phyloP scores from a whole-genome alignment of 2,888 invertebrate genomes.

The Neria commutata region DNA sequence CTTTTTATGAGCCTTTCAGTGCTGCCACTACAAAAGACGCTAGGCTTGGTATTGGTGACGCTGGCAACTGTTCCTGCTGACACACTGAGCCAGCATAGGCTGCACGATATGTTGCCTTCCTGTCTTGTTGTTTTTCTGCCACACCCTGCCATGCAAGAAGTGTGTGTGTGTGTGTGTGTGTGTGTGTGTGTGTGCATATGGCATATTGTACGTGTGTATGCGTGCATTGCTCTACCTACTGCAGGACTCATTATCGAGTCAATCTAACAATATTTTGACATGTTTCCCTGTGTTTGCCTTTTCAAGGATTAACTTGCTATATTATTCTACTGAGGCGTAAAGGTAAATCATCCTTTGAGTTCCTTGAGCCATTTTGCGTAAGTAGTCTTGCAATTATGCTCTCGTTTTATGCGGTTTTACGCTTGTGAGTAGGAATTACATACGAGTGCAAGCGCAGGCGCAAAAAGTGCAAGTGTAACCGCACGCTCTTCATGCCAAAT shows the following conservation, averaged over 20 bases:
- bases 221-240: not conserved
- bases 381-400: conserved; percentile 42
- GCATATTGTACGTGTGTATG: too few relatives aligned
- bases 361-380: conserved; percentile 32
- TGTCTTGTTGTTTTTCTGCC: too few relatives aligned
- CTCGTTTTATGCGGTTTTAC: conserved; percentile 39
- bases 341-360: conserved; percentile 4
- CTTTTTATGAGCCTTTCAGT: too few relatives aligned
- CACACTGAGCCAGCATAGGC: conserved; percentile 35
- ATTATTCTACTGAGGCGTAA: not conserved
- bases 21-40: too few relatives aligned
- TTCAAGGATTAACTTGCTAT: conserved; percentile 1
- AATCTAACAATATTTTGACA: conserved; percentile 29
- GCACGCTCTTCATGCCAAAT: conserved; percentile 27
- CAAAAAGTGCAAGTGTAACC: conserved; percentile 25
- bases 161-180: too few relatives aligned
- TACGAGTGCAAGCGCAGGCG: not conserved
- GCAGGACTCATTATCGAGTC: conserved; percentile 24
- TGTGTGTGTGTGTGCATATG: too few relatives aligned
- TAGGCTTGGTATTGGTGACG: not conserved
- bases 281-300: conserved; percentile 10
- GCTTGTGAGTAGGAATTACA: not conserved
- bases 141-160: too few relatives aligned
- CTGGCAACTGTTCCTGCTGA: conserved; percentile 22
- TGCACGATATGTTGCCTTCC: conserved; percentile 3